Conservation (phyloP, 1,140 invertebrate genomes). For the Chrysoperla carnea region DNA sequence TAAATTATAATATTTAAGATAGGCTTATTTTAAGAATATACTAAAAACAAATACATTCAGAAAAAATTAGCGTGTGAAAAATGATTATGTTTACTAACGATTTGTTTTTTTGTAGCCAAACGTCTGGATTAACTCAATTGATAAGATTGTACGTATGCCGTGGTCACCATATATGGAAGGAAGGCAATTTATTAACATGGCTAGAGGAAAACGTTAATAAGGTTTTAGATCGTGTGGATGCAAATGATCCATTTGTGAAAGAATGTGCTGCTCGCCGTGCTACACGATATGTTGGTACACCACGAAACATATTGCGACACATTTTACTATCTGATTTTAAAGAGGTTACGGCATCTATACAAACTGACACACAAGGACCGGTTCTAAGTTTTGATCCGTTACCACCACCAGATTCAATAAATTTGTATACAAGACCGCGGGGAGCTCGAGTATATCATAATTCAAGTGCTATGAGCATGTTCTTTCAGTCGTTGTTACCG, state of each 20-base stretch:
- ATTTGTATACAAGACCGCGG: constrained; percentile 43
- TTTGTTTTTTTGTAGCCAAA: constrained; percentile 34
- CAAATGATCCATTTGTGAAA: constrained; percentile 39
- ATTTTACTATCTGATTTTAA: constrained; percentile 67
- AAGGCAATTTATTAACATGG: constrained; percentile 56
- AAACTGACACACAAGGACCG: constrained; percentile 32
- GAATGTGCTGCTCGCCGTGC: constrained; percentile 42
- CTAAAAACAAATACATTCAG: no score
- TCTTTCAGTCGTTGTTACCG: constrained; percentile 47
- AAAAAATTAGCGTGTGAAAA: no score
- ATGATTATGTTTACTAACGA: no score
- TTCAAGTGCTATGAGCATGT: constrained; percentile 30
- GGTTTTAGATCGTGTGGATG: constrained; percentile 45
- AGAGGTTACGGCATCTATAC: constrained; percentile 38
- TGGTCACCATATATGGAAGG: constrained; percentile 62
- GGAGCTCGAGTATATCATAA: constrained; percentile 16
- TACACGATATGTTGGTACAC: constrained; percentile 44
- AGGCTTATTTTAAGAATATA: no score
- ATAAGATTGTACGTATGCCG: constrained; percentile 56
- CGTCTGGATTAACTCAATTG: constrained; percentile 47
- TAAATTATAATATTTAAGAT: no score
- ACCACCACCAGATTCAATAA: constrained; percentile 56
- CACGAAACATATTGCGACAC: constrained; percentile 57
- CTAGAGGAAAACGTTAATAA: constrained; percentile 49
- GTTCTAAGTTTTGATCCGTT: constrained; percentile 69